These are phyloP conservation scores for Parazoanthus swiftii DNA, from an alignment of 92 coral and sea anemone species.

Conservation along the genomic window DNA sequence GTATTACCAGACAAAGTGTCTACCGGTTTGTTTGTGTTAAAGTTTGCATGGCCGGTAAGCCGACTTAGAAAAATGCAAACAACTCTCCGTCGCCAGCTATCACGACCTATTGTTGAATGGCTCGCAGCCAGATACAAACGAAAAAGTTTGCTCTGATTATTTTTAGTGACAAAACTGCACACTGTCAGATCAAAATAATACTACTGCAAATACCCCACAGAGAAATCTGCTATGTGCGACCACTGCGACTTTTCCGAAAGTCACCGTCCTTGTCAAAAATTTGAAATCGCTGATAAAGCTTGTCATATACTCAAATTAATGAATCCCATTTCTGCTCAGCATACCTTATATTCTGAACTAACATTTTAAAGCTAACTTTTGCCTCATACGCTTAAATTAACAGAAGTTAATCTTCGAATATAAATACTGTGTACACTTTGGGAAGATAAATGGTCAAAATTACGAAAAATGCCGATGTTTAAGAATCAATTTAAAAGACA, in stretches of 20 bases:
- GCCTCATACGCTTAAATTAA: not conserved
- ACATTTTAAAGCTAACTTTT: not conserved
- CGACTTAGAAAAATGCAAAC: conserved; percentile 9
- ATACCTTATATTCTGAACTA: not conserved
- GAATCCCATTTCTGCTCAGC: conserved; percentile 6
- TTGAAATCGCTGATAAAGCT: not conserved
- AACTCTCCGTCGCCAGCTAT: not conserved
- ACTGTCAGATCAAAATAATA: not conserved
- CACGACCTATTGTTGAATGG: not conserved
- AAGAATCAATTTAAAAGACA: not conserved
- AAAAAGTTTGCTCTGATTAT: not conserved
- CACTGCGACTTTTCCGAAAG: not conserved
- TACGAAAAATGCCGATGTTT: not conserved
- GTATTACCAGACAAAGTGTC: conserved; percentile 18
- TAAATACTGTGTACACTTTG: not conserved
- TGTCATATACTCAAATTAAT: not conserved
- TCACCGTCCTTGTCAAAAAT: not conserved
- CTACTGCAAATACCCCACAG: not conserved
- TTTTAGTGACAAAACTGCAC: not conserved
- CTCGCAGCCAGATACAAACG: not conserved
- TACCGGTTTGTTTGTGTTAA: conserved; percentile 15
- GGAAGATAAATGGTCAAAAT: not conserved
- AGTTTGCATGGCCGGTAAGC: not conserved
- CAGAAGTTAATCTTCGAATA: not conserved
- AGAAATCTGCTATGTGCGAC: not conserved